Evolutionary conservation across 1,140 invertebrate genomes (phyloP).

Genomic region (Drosophila pruinosa): DNA sequence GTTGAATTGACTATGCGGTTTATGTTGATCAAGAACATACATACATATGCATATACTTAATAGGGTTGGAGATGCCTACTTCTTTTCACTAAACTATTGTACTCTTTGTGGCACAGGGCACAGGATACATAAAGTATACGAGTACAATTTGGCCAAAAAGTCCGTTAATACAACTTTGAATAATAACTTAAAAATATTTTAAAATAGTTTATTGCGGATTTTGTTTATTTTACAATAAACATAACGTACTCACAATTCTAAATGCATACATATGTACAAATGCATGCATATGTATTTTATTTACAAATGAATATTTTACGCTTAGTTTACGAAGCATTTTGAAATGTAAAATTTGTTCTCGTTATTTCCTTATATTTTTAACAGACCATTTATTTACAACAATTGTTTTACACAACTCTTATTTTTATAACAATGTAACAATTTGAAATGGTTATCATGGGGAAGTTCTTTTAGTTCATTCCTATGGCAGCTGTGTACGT

Average conservation of each 20-base stretch:
- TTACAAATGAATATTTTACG: slow-evolving; percentile 17
- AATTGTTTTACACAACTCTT: slow-evolving; percentile 10
- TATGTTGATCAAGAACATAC: too few species aligned
- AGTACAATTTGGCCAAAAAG: too few species aligned
- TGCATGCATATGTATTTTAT: slow-evolving; percentile 30
- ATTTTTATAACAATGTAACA: neutral
- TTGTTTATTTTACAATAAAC: slow-evolving; percentile 36
- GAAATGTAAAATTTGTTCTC: slow-evolving; percentile 2
- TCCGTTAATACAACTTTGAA: slow-evolving; percentile 27
- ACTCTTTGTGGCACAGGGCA: too few species aligned
- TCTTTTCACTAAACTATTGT: too few species aligned
- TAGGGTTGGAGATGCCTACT: too few species aligned
- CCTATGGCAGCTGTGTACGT: too few species aligned
- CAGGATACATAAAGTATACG: too few species aligned
- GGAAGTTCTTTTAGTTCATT: too few species aligned
- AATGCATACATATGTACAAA: slow-evolving; percentile 39
- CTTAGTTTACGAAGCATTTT: slow-evolving; percentile 13
- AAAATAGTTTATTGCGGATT: slow-evolving; percentile 39
- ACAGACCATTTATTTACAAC: slow-evolving; percentile 32
- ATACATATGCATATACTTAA: too few species aligned
- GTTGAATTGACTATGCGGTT: too few species aligned
- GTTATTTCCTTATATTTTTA: slow-evolving; percentile 14
- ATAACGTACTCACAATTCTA: slow-evolving; percentile 42
- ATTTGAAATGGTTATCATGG: neutral
- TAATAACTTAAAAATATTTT: slow-evolving; percentile 30